phyloP scores from a whole-genome alignment of 2,888 invertebrate genomes.

The Hirtodrosophila trivittata region DNA sequence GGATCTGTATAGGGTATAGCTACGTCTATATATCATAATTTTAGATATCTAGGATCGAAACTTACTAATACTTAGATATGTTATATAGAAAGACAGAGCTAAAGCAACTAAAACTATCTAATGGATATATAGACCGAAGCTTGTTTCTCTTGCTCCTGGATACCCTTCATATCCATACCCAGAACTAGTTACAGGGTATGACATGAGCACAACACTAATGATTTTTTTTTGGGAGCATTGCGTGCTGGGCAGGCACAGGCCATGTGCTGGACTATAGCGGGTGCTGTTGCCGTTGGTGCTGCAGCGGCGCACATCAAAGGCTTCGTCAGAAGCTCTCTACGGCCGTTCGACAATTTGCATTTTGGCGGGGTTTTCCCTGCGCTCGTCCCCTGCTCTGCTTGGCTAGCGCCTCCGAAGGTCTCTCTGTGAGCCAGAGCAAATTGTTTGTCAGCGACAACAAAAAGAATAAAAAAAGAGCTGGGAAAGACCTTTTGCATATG shows the following conservation, averaged over 20 bases:
- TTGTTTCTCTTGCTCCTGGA: too few species aligned
- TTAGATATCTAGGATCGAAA: too few species aligned
- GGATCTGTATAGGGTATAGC: too few species aligned
- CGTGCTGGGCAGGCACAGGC: constrained; percentile 43
- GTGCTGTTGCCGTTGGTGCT: constrained; percentile 7
- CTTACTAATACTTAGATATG: too few species aligned
- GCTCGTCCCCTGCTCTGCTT: background rate
- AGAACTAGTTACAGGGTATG: background rate
- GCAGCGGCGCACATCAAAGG: constrained; percentile 67
- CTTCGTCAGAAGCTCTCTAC: constrained; percentile 45
- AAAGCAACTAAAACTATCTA: too few species aligned
- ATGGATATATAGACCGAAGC: too few species aligned
- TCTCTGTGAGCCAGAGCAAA: constrained; percentile 33
- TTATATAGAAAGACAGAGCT: too few species aligned
- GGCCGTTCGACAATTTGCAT: constrained; percentile 67
- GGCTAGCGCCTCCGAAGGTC: constrained; percentile 51
- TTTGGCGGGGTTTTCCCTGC: constrained; percentile 61
- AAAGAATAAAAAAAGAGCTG: constrained; percentile 44
- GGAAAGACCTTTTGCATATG: constrained; percentile 79
- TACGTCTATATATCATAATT: too few species aligned
- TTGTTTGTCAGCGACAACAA: constrained; percentile 53
- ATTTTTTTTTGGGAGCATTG: constrained; percentile 60
- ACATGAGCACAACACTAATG: constrained; percentile 44
- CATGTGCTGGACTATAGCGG: constrained; percentile 24
- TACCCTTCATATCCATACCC: background rate